Percentiles rank a stretch among this genome's conserved stretches.
These are phyloP conservation scores for Drosophila ananassae DNA, from an alignment of 1,140 invertebrate genomes.

Conservation along the genomic window DNA sequence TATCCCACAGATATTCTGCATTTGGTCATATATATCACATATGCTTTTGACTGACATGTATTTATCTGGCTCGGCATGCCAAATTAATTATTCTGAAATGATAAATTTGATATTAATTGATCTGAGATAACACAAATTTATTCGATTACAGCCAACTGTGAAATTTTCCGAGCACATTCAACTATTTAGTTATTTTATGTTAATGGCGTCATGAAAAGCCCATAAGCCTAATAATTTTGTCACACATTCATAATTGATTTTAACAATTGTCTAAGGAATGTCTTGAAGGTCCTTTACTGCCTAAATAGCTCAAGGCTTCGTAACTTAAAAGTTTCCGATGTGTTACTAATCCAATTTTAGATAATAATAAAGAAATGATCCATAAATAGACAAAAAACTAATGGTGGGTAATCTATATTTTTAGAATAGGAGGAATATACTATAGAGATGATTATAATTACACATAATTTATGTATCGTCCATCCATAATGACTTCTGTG, in stretches of 20 bases:
- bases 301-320: constrained; percentile 33
- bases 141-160: constrained; percentile 9
- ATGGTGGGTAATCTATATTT: neutral
- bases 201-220: neutral
- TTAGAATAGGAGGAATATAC: constrained; percentile 10
- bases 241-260: neutral
- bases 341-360: constrained; percentile 11
- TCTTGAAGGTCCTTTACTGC: too few relatives aligned
- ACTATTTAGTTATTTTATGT: neutral
- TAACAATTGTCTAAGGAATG: neutral
- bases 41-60: neutral
- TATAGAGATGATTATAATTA: constrained; percentile 32
- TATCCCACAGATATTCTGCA: neutral
- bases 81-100: constrained; percentile 13
- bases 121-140: constrained; percentile 1
- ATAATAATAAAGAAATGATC: constrained; percentile 12
- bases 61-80: constrained; percentile 19
- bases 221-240: neutral
- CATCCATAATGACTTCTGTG: constrained; percentile 27
- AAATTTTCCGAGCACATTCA: constrained; percentile 6
- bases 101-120: constrained; percentile 16
- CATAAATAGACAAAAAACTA: constrained; percentile 32
- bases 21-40: neutral
- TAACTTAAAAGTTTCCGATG: neutral
- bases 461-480: constrained; percentile 43